Evolutionary conservation across 2,797 vertebrate genomes (phyloP).

Genomic region (Halcyon smyrnensis): DNA sequence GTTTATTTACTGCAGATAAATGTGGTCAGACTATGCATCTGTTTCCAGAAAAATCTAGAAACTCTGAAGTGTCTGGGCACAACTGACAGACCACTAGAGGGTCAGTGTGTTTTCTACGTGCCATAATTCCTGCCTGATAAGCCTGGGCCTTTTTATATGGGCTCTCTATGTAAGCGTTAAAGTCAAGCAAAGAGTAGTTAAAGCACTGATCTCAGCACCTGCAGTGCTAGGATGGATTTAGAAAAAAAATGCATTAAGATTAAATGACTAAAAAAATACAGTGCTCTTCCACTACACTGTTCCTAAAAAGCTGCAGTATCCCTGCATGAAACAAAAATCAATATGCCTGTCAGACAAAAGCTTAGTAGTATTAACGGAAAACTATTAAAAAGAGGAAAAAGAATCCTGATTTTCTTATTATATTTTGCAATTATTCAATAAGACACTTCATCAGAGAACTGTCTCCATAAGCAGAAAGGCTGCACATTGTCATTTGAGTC

Average conservation of each 20-base stretch:
- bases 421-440: background rate
- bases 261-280: background rate
- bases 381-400: background rate
- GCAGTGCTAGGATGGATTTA: background rate
- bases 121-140: background rate
- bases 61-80: background rate
- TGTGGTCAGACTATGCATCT: background rate
- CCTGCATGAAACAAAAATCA: background rate
- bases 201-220: background rate
- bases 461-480: background rate
- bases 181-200: background rate
- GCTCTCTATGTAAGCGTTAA: background rate
- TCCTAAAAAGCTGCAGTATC: background rate
- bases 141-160: background rate
- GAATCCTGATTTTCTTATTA: background rate
- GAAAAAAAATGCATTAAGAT: background rate
- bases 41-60: background rate
- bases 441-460: background rate
- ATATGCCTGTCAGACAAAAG: background rate
- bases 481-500: background rate
- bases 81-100: background rate
- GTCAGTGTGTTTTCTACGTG: background rate
- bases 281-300: background rate
- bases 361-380: background rate
- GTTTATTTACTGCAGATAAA: background rate